These are phyloP conservation scores for Lordiphosa andalusiaca DNA, from an alignment of 2,888 invertebrate genomes.

Conservation along the genomic window DNA sequence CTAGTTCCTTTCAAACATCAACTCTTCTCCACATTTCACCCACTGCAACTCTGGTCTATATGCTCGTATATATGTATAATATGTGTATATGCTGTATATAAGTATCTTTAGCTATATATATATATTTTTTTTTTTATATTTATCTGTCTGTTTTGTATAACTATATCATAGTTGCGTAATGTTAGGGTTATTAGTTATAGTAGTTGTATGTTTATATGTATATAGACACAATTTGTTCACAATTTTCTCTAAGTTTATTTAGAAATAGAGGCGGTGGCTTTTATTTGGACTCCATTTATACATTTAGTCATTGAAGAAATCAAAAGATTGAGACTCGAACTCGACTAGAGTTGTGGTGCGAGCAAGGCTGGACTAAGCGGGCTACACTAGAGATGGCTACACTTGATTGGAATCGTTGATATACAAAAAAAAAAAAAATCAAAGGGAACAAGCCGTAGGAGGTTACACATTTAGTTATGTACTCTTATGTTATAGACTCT, in stretches of 20 bases:
- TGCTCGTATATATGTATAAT: slow-evolving; percentile 41
- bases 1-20: too few relatives aligned
- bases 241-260: slow-evolving; percentile 62
- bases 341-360: too few relatives aligned
- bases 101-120: slow-evolving; percentile 59
- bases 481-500: slow-evolving; percentile 20
- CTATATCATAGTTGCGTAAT: slow-evolving; percentile 32
- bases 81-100: slow-evolving; percentile 60
- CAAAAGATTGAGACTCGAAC: slow-evolving; percentile 20
- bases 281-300: slow-evolving; percentile 78
- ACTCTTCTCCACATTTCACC: too few relatives aligned
- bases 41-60: not conserved
- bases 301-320: slow-evolving; percentile 65
- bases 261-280: slow-evolving; percentile 77
- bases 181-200: slow-evolving; percentile 33
- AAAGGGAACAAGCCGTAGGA: slow-evolving; percentile 16
- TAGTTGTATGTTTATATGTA: slow-evolving; percentile 29
- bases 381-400: not conserved
- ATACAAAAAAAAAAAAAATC: slow-evolving; percentile 14
- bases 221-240: slow-evolving; percentile 71
- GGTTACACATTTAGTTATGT: slow-evolving; percentile 24
- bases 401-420: slow-evolving; percentile 25
- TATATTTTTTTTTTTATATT: slow-evolving; percentile 37
- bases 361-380: slow-evolving; percentile 14
- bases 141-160: slow-evolving; percentile 27